A percentile compares a stretch with the other conserved stretches of the same genome.
Evolutionary conservation across 2,797 vertebrate genomes (phyloP).

Genomic region (Uromys caudimaculatus): DNA sequence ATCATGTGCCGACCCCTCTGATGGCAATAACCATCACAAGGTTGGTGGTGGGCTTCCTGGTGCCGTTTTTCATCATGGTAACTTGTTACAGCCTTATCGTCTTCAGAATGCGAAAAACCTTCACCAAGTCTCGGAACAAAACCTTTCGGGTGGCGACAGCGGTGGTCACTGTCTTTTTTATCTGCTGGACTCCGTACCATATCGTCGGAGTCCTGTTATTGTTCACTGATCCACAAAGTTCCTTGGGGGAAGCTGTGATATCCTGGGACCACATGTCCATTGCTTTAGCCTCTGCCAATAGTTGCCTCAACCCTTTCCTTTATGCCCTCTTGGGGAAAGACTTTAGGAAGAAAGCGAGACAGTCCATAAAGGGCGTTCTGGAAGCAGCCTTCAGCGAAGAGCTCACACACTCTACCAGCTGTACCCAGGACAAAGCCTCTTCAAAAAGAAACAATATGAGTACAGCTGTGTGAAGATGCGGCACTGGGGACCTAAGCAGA

Average conservation of each 20-base stretch:
- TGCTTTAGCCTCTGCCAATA: conserved; percentile 89
- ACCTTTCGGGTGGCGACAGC: conserved; percentile 76
- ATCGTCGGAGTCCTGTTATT: conserved; percentile 78
- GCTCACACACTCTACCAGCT: conserved; percentile 39
- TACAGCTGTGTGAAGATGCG: not conserved
- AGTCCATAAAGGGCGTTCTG: conserved; percentile 85
- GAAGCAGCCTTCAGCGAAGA: conserved; percentile 89
- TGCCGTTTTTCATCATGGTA: conserved; percentile 83
- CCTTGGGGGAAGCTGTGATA: not conserved
- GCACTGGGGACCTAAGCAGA: not conserved
- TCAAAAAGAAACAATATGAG: not conserved
- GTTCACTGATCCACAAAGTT: not conserved
- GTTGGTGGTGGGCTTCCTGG: conserved; percentile 84
- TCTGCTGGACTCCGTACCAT: conserved; percentile 88
- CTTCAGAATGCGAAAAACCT: conserved; percentile 31
- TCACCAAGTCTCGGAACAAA: conserved; percentile 77
- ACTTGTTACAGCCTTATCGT: conserved; percentile 82
- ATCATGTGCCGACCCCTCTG: no score
- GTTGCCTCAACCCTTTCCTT: conserved; percentile 91
- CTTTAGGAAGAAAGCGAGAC: conserved; percentile 87
- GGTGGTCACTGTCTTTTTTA: conserved; percentile 82
- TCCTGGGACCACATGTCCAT: conserved; percentile 83
- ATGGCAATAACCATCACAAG: conserved; percentile 77
- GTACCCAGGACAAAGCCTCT: not conserved
- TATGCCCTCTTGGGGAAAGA: conserved; percentile 91